Evolutionary conservation across 2,888 invertebrate genomes (phyloP).

Genomic region (Yponomeuta evonymella): DNA sequence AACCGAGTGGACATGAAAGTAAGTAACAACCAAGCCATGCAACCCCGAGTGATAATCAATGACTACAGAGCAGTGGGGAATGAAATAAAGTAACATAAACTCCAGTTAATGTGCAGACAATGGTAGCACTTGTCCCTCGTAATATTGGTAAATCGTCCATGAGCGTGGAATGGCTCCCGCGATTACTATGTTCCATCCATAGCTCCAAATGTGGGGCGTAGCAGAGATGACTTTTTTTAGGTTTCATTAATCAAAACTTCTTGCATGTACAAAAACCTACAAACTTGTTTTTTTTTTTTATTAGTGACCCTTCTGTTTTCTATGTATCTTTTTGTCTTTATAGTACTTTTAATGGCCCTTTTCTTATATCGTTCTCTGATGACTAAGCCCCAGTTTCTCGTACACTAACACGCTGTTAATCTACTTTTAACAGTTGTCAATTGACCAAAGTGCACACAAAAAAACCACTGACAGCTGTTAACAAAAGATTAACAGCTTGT

Average conservation of each 20-base stretch:
- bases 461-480: too few species aligned
- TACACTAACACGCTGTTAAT: too few species aligned
- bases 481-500: too few species aligned
- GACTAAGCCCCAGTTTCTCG: too few species aligned
- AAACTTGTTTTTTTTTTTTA: too few species aligned
- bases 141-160: slow-evolving; percentile 56
- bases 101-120: slow-evolving; percentile 52
- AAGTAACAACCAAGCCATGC: slow-evolving; percentile 38
- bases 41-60: slow-evolving; percentile 44
- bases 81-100: slow-evolving; percentile 42
- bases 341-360: too few species aligned
- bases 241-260: background rate
- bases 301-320: too few species aligned
- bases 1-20: slow-evolving; percentile 39
- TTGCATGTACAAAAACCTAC: too few species aligned
- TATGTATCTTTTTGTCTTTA: too few species aligned
- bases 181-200: slow-evolving; percentile 27
- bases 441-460: too few species aligned
- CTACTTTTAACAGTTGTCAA: too few species aligned
- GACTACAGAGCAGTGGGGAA: slow-evolving; percentile 28
- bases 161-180: slow-evolving; percentile 34
- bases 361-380: too few species aligned
- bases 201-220: slow-evolving; percentile 39
- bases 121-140: slow-evolving; percentile 55
- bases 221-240: background rate